Evolutionary conservation across 2,797 vertebrate genomes (phyloP).

Genomic region (Danio choprae): DNA sequence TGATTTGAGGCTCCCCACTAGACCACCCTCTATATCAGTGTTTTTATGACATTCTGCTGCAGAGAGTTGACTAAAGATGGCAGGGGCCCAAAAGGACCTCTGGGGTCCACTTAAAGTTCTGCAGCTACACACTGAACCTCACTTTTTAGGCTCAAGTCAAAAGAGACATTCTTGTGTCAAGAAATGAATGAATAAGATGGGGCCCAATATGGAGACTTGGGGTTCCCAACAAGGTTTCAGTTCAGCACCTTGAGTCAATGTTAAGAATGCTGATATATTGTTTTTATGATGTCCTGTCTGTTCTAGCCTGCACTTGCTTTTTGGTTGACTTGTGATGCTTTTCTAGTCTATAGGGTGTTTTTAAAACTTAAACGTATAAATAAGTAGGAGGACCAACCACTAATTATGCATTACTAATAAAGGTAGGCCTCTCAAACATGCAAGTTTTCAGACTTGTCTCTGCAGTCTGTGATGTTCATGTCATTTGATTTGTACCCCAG

Average conservation of each 20-base stretch:
- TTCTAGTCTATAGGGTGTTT: background rate
- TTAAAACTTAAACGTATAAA: background rate
- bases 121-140: no score
- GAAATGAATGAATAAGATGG: background rate
- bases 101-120: background rate
- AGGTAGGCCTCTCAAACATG: background rate
- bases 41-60: background rate
- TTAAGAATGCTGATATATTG: background rate
- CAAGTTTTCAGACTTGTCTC: background rate
- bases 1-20: no score
- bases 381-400: background rate
- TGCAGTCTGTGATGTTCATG: background rate
- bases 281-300: background rate
- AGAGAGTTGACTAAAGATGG: background rate
- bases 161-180: background rate
- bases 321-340: background rate
- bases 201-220: background rate
- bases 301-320: background rate
- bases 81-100: background rate
- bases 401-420: background rate
- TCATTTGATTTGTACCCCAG: slow-evolving; percentile 75
- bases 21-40: background rate
- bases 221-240: background rate
- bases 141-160: background rate
- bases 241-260: background rate